These are phyloP conservation scores for Erythrolamprus reginae DNA, from an alignment of 2,113 vertebrate genomes.

Conservation along the genomic window DNA sequence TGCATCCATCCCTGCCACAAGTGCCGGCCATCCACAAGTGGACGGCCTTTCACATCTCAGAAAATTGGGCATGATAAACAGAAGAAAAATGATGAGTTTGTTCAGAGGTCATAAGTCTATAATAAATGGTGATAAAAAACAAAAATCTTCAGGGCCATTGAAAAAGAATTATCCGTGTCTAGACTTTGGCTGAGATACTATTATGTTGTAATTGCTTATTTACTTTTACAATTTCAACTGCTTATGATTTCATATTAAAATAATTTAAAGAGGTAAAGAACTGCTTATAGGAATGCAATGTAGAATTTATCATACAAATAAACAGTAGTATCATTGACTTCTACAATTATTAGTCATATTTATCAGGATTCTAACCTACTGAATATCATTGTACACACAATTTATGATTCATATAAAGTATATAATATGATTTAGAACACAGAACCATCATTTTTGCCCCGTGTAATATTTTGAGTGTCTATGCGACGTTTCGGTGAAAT, in stretches of 20 bases:
- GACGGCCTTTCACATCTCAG: too few species aligned
- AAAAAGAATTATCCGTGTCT: background rate
- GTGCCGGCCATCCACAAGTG: too few species aligned
- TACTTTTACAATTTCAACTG: background rate
- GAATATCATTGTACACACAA: background rate
- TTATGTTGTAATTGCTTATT: background rate
- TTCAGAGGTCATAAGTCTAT: background rate
- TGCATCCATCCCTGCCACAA: too few species aligned
- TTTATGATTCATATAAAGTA: background rate
- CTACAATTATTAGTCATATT: background rate
- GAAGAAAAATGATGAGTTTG: background rate
- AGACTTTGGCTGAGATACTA: background rate
- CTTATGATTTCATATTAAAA: background rate
- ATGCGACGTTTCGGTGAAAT: too few species aligned
- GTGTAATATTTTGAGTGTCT: too few species aligned
- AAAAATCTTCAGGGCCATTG: background rate
- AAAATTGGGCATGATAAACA: background rate
- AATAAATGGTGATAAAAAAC: background rate
- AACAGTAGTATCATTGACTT: background rate
- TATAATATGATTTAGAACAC: background rate
- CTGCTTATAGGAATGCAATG: background rate
- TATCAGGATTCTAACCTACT: background rate
- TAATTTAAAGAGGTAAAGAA: background rate
- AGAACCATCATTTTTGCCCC: background rate
- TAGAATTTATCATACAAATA: background rate